Conservation (phyloP, 2,888 invertebrate species). For the Cosmia pyralina region DNA sequence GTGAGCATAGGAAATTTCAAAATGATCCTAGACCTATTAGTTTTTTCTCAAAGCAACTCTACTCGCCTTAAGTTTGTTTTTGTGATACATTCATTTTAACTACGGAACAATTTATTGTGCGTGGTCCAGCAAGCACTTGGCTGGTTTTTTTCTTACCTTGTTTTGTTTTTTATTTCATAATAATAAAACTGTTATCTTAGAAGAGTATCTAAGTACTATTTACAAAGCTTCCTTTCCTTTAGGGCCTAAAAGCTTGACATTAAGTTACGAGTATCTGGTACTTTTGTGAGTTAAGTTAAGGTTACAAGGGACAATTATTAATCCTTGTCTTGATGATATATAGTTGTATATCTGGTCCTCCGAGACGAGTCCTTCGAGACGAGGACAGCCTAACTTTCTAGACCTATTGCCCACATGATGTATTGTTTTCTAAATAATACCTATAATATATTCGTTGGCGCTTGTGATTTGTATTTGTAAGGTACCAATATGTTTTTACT, state of each 20-base stretch:
- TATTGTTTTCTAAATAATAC: constrained; percentile 25
- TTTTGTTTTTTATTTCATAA: too few species aligned
- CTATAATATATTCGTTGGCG: too few species aligned
- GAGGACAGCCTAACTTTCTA: constrained; percentile 23
- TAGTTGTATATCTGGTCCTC: constrained; percentile 41
- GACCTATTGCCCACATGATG: constrained; percentile 23
- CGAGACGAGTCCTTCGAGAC: constrained; percentile 6
- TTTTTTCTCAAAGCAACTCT: too few species aligned
- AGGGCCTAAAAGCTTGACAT: constrained; percentile 7
- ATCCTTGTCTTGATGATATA: constrained; percentile 39
- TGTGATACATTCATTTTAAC: too few species aligned
- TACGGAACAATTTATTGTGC: too few species aligned
- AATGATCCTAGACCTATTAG: too few species aligned
- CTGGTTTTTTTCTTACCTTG: too few species aligned
- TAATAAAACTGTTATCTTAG: not conserved
- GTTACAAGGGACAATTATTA: constrained; percentile 43
- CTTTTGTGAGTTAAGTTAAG: constrained; percentile 33
- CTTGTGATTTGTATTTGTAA: not conserved
- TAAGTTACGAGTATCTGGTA: constrained; percentile 34
- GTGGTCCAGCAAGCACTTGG: too few species aligned
- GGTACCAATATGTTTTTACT: too few species aligned
- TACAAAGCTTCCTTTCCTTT: not conserved
- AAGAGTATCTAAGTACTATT: not conserved
- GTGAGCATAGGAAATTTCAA: too few species aligned
- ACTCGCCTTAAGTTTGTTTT: too few species aligned